Evolutionary conservation across 30 jellyfish, hydroid and myxozoan genomes (phyloP), one percentile per base, ranked within the genome.

Genomic region (Cassiopea xamachana): DNA sequence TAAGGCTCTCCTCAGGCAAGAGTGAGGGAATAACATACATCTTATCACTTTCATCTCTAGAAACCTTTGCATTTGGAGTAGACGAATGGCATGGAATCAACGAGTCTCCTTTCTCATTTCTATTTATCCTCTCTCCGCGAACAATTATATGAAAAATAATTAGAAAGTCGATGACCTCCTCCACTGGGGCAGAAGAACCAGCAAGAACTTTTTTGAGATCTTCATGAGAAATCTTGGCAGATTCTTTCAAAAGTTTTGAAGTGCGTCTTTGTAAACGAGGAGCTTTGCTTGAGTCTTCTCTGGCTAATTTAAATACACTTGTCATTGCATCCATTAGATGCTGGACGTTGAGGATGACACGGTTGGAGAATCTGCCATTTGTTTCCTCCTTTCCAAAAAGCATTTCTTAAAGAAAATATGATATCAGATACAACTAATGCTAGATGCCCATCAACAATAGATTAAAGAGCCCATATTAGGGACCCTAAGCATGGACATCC

Each of bases 291-390:
- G 86, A 69, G 80, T 82, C 91, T 68, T 55, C 76, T 1, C 7
- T 60, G 16, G 77, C 78, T 70, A 84, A 39, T 46, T 70, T 60
- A 60, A 83, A 84, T 45, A 84, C 81, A 19, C 10, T 77, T 6
- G 85, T 50, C 92, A 84, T 84, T 62, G 86, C 86, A 46, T 84
- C 92, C 92, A 84, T 84, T 1, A 84, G 92, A 46, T 84, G 86
- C 43, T 84, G 92, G 18, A 84, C 49, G 81, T 84, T 84, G 68
- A 84, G 86, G 1, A 84, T 84, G 9, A 84, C 92, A n/a, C 70
- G 1, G 46, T 84, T 69, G 17, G 62, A 50, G 47, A 73, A 73
- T 50, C 60, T 77, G 2, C 71, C 72, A 1, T 19, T 70, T 58
- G 18, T 39, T 44, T 73, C 60, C 2, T 7, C 76, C 4, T 73